Base-by-base conservation (phyloP, 2,888 invertebrate genomes). In the Pristionchus exspectatus region DNA sequence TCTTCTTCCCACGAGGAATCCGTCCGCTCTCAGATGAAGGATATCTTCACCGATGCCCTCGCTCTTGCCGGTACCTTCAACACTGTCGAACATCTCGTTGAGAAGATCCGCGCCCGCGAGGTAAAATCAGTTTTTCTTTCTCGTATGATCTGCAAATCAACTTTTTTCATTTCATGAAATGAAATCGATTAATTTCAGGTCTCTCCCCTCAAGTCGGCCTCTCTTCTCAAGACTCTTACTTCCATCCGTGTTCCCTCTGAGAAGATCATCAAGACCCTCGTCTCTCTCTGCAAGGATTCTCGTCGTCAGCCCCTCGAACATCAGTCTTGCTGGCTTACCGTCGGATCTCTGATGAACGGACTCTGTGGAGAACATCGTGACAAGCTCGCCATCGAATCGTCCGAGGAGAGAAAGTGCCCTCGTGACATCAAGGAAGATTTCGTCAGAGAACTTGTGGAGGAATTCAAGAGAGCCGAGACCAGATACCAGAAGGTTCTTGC, bases 401-500 rank as follows among this genome's bases (percentile, higher is more conserved):
- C 4, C 0, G 83, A 83, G 83, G 83, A 83, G 56, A n/a, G 24
- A 14, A 83, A 83, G 56, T 88, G 77, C 74, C 44, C 44, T 90
- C 91, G 91, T 66, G 88, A 90, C 63, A 87, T 91, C 81, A 93
- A 94, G 91, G 90, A 92, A 87, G 87, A 90, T 90, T 91, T 91
- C 91, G 92, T 92, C 88, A 77, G 87, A 85, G 89, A 88, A 63
- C 85, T 93, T 81, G 30, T 91, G 74, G 88, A 90, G 59, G 90
- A 90, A 89, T 92, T 90, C 92, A 92, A 91, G 72, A 87, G 90
- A 88, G 91, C 92, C 66, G 69, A 88, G 24, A 91, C 90, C 87
- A 89, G 90, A 77, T 92, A 92, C 91, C 93, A 94, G 90, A 93
- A 94, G 91, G 88, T 94, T 38, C 92, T 95, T 69, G 92, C 91